phyloP scores from a whole-genome alignment of 2,797 vertebrate genomes.

The Neostethus bicornis region DNA sequence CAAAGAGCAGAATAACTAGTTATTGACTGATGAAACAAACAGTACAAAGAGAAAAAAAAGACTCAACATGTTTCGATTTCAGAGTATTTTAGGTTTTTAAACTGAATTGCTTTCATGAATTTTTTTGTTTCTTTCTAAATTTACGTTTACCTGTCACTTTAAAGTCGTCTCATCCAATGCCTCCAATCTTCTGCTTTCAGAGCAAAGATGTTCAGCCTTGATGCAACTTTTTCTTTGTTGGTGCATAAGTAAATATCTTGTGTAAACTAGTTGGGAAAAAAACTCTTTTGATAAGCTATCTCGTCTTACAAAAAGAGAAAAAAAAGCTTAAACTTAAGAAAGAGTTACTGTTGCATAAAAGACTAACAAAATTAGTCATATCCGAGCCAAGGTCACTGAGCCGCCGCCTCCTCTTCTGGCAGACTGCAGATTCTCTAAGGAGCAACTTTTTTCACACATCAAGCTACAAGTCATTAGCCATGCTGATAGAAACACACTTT shows the following conservation, averaged over 20 bases:
- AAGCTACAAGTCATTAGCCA: conserved; percentile 57
- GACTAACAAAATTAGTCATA: conserved; percentile 45
- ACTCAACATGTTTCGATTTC: conserved; percentile 34
- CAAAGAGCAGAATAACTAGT: conserved; percentile 32
- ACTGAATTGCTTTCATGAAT: conserved; percentile 33
- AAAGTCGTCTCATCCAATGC: neutral
- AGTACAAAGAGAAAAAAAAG: conserved; percentile 13
- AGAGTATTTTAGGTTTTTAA: conserved; percentile 19
- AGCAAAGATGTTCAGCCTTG: conserved; percentile 33
- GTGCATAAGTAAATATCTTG: conserved; percentile 19
- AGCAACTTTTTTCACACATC: conserved; percentile 42
- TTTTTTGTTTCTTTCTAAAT: conserved; percentile 18
- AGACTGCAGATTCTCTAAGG: conserved; percentile 47
- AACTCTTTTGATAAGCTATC: neutral
- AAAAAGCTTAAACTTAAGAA: conserved; percentile 10
- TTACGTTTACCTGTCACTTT: conserved; percentile 49
- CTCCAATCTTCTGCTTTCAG: conserved; percentile 3
- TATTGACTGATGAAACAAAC: conserved; percentile 39
- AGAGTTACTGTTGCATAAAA: conserved; percentile 45
- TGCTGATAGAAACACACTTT: conserved; percentile 59
- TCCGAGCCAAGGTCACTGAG: conserved; percentile 58
- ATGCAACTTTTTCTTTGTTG: neutral
- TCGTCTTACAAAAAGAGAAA: neutral
- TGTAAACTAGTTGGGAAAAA: conserved; percentile 14
- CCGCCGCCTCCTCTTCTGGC: conserved; percentile 51